These are phyloP conservation scores for Arctocebus calabarensis DNA, from an alignment of 2,797 vertebrate genomes.

Conservation along the genomic window DNA sequence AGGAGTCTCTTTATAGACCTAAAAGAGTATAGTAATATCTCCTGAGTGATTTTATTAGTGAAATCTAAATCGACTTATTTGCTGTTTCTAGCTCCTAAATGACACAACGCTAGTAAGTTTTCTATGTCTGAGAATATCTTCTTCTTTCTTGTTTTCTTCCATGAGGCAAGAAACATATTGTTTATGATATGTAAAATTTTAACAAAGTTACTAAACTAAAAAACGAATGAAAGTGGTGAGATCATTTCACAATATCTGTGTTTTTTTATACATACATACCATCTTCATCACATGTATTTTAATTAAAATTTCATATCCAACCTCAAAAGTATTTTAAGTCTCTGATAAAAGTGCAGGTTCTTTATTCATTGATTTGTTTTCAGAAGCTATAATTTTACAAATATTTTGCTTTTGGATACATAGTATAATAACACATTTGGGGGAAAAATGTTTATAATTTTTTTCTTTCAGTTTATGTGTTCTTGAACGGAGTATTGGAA, in stretches of 20 bases:
- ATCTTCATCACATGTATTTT: neutral
- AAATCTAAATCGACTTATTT: conserved; percentile 8
- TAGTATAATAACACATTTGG: neutral
- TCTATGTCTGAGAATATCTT: neutral
- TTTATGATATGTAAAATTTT: neutral
- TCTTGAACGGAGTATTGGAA: conserved; percentile 76
- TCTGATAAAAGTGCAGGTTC: neutral
- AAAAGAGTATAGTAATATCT: neutral
- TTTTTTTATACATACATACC: neutral
- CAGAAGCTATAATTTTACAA: conserved; percentile 26
- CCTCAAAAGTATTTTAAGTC: neutral
- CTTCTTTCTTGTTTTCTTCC: neutral
- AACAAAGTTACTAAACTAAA: neutral
- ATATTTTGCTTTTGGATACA: neutral
- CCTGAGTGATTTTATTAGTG: neutral
- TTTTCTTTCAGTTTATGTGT: neutral
- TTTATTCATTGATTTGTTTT: neutral
- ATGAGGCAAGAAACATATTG: neutral
- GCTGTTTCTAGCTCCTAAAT: neutral
- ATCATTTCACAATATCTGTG: neutral
- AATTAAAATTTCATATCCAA: neutral
- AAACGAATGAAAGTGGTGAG: neutral
- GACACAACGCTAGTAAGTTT: neutral
- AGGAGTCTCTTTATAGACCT: neutral
- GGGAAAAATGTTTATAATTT: conserved; percentile 33